Conservation (phyloP, 2,113 vertebrate genomes). For the Corapipo altera region DNA sequence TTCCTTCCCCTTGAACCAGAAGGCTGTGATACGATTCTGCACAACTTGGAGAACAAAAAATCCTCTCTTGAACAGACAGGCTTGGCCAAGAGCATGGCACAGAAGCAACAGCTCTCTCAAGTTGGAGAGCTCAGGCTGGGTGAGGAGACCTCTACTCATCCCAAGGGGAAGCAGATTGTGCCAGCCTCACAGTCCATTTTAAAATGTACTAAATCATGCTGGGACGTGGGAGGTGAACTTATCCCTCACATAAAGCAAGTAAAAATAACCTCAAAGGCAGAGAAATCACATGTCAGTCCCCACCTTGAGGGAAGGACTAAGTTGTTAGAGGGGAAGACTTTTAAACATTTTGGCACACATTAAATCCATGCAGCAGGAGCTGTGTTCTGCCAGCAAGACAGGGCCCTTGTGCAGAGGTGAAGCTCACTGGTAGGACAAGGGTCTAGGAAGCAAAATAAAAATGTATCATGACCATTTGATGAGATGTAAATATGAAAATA, state of each 20-base stretch:
- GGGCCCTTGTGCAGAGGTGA: not conserved
- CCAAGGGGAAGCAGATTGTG: not conserved
- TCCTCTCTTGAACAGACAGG: not conserved
- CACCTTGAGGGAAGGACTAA: not conserved
- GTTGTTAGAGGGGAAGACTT: not conserved
- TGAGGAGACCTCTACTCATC: fast-evolving
- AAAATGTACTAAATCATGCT: not conserved
- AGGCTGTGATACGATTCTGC: conserved; percentile 82
- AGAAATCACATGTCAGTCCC: not conserved
- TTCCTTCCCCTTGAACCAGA: conserved; percentile 86
- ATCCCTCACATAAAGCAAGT: not conserved
- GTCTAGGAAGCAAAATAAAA: not conserved
- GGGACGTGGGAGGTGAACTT: not conserved
- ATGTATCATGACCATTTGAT: not conserved
- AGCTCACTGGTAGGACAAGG: not conserved
- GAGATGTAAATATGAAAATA: not conserved
- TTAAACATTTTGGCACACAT: not conserved
- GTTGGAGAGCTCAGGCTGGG: not conserved
- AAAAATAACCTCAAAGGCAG: not conserved
- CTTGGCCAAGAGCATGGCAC: not conserved
- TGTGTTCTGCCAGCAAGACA: not conserved
- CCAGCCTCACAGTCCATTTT: not conserved
- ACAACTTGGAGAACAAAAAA: conserved; percentile 67
- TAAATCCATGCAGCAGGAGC: not conserved
- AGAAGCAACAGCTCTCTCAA: not conserved